These are phyloP conservation scores for Ridgeia piscesae DNA, from an alignment of 1,140 invertebrate genomes.

Conservation along the genomic window DNA sequence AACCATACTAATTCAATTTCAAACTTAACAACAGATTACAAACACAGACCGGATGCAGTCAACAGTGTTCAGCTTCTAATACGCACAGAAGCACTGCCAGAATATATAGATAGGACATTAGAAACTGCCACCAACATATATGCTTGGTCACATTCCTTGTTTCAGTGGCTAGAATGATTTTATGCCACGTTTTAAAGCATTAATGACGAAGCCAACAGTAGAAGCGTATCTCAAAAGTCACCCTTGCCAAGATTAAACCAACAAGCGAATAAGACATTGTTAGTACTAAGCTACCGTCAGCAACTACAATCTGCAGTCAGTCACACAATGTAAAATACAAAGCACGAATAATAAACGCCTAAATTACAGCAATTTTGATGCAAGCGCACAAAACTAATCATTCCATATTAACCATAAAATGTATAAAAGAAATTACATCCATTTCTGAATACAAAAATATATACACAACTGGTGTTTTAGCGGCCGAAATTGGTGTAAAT, in stretches of 20 bases:
- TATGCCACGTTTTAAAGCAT: background rate
- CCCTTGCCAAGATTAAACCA: background rate
- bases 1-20: background rate
- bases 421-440: background rate
- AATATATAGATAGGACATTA: background rate
- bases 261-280: background rate
- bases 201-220: background rate
- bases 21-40: background rate
- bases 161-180: background rate
- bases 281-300: background rate
- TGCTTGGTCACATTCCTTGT: background rate
- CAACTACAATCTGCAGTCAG: background rate
- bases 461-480: background rate
- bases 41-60: too few relatives aligned
- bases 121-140: background rate
- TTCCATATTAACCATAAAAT: too few relatives aligned
- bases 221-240: background rate
- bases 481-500: background rate
- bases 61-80: background rate
- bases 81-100: background rate
- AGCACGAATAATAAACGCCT: too few relatives aligned
- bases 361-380: too few relatives aligned
- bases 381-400: too few relatives aligned
- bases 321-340: background rate
- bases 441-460: too few relatives aligned